phyloP scores from a whole-genome alignment of 2,888 invertebrate genomes.

The Heliothis peltigera region DNA sequence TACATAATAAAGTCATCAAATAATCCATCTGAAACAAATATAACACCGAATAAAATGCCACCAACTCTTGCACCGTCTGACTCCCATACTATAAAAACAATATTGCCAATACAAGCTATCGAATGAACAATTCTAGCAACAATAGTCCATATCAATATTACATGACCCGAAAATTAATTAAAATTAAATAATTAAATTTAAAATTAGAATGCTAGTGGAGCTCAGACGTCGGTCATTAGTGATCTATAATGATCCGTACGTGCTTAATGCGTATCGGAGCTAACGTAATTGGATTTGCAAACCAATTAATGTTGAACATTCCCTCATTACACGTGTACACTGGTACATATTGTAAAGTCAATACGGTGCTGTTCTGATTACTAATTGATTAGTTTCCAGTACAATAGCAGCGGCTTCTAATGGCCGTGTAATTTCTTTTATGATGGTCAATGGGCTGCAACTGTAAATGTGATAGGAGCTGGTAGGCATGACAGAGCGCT shows the following conservation, averaged over 20 bases:
- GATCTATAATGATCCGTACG: conserved; percentile 84
- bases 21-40: no score
- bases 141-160: neutral
- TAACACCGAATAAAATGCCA: no score
- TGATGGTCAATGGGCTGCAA: neutral
- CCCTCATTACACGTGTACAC: conserved; percentile 80
- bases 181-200: conserved; percentile 40
- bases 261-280: conserved; percentile 83
- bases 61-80: no score
- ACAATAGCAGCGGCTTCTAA: conserved; percentile 37
- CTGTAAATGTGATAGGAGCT: neutral
- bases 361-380: conserved; percentile 73
- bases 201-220: conserved; percentile 43
- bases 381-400: conserved; percentile 79
- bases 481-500: neutral
- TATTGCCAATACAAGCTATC: neutral
- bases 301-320: conserved; percentile 87
- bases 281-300: conserved; percentile 87
- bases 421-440: conserved; percentile 16
- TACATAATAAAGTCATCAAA: no score
- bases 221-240: conserved; percentile 80
- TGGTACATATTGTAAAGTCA: conserved; percentile 81
- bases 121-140: neutral
- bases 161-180: conserved; percentile 12
- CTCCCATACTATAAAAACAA: no score